phyloP scores from a whole-genome alignment of 2,888 invertebrate species.

The Melinaea menophilus region DNA sequence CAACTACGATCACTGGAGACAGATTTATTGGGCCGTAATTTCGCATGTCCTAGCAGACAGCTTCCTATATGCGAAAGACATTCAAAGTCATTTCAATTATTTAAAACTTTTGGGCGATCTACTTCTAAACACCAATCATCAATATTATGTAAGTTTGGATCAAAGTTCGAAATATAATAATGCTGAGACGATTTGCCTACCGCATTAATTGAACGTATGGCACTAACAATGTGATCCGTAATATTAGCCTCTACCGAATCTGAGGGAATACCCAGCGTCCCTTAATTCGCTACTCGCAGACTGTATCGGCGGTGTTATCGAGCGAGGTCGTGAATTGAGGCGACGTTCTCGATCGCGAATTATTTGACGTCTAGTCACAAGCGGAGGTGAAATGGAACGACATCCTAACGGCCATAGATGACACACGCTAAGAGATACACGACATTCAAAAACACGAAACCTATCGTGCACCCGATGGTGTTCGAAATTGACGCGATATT shows the following conservation, averaged over 20 bases:
- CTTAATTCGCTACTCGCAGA: not conserved
- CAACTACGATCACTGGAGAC: not conserved
- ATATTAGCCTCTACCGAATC: too few species aligned
- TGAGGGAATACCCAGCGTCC: not conserved
- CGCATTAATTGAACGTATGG: too few species aligned
- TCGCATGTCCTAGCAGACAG: not conserved
- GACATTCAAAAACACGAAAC: too few species aligned
- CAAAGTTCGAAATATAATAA: constrained; percentile 1
- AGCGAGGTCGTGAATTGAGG: not conserved
- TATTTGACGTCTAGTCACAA: not conserved
- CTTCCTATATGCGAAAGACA: not conserved
- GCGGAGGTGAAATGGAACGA: not conserved
- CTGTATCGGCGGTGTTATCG: not conserved
- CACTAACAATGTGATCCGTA: too few species aligned
- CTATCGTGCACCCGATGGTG: too few species aligned
- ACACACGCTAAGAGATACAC: too few species aligned
- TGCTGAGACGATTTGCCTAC: not conserved
- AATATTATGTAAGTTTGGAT: not conserved
- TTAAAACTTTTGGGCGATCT: too few species aligned
- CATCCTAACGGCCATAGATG: not conserved
- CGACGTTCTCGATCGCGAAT: not conserved
- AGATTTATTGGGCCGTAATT: not conserved
- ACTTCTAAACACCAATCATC: constrained; percentile 2
- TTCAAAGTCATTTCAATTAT: not conserved
- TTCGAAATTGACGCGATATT: too few species aligned